Percentiles rank a stretch among this genome's conserved stretches.
Evolutionary conservation across 2,797 vertebrate species (phyloP).

Genomic region (Acanthis flammea): DNA sequence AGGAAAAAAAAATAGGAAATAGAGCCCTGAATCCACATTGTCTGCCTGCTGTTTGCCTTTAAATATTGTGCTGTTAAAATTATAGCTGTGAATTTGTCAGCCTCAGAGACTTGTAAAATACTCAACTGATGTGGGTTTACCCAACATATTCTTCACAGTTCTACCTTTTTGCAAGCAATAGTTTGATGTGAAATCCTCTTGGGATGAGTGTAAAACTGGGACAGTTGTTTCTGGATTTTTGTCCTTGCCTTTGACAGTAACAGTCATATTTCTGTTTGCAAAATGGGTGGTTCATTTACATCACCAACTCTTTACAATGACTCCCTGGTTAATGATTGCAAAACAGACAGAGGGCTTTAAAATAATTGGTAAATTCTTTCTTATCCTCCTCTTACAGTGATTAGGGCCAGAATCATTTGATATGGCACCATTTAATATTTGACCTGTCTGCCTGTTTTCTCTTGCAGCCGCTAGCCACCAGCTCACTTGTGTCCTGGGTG

Average conservation of each 20-base stretch:
- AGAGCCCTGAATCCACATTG: not conserved
- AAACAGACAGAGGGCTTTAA: not conserved
- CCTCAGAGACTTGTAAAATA: not conserved
- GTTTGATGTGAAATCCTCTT: not conserved
- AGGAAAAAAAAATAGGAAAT: not conserved
- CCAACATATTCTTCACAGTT: not conserved
- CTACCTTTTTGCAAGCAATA: not conserved
- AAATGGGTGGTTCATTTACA: not conserved
- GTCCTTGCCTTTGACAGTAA: not conserved
- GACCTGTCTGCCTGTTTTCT: not conserved
- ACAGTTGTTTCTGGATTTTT: not conserved
- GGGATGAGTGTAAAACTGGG: not conserved
- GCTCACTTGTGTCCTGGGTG: not conserved
- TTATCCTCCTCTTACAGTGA: not conserved
- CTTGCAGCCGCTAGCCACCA: not conserved
- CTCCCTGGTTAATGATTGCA: constrained; percentile 15
- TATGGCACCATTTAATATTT: not conserved
- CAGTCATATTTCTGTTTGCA: not conserved
- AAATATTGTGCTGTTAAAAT: not conserved
- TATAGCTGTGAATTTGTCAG: not conserved
- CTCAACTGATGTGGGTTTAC: not conserved
- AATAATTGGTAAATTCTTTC: not conserved
- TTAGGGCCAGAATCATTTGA: not conserved
- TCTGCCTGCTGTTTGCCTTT: not conserved
- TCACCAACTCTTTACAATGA: not conserved